Conservation (phyloP, 2,888 invertebrate genomes). For the Lasioglossum pauxillum region DNA sequence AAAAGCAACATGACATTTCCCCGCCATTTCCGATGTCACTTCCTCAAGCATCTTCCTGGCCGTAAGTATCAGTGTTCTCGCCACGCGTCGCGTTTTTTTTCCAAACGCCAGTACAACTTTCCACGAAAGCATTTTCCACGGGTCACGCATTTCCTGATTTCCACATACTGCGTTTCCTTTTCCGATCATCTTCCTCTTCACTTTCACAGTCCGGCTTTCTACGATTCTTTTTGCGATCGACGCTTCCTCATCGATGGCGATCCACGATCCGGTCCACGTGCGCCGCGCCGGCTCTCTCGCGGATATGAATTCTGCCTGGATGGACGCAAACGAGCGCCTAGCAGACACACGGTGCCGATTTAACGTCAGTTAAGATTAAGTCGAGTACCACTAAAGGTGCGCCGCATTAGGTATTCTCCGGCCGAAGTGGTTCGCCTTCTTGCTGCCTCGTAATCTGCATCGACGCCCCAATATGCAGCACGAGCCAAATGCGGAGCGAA, state of each 20-base stretch:
- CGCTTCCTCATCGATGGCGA: neutral
- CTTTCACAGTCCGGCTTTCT: conserved; percentile 18
- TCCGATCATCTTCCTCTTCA: neutral
- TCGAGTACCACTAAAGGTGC: conserved; percentile 43
- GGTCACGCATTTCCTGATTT: neutral
- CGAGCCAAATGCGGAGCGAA: conserved; percentile 47
- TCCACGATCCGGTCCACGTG: conserved; percentile 14
- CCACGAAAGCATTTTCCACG: neutral
- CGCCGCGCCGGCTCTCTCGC: conserved; percentile 9
- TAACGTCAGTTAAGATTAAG: conserved; percentile 60
- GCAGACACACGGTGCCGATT: conserved; percentile 41
- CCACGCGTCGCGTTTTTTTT: neutral
- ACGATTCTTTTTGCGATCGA: neutral
- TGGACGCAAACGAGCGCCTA: conserved; percentile 26
- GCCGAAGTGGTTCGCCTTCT: conserved; percentile 46
- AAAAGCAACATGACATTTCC: neutral
- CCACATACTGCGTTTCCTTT: neutral
- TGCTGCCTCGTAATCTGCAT: conserved; percentile 47
- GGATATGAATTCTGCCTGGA: conserved; percentile 12
- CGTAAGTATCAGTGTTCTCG: neutral
- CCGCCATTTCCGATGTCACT: neutral
- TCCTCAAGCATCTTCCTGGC: neutral
- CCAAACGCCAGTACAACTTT: neutral
- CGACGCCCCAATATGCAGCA: conserved; percentile 46
- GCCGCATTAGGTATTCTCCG: conserved; percentile 55